phyloP scores from a whole-genome alignment of 2,888 invertebrate species.

The Holacanthella duospinosa region DNA sequence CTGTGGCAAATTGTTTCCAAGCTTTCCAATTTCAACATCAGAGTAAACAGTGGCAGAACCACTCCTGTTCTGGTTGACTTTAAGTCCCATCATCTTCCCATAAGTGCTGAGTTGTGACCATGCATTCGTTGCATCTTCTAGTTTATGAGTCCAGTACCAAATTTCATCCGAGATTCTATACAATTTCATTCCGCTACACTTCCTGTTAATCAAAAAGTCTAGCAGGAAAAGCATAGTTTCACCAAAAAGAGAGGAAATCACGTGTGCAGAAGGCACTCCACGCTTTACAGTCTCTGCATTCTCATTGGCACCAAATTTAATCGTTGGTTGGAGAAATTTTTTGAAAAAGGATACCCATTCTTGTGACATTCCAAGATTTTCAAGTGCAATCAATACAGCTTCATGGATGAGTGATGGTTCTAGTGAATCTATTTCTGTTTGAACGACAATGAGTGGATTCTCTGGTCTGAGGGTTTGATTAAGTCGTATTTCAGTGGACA shows the following conservation, averaged over 20 bases:
- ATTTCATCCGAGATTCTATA: constrained; percentile 26
- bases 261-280: constrained; percentile 22
- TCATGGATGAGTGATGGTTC: constrained; percentile 27
- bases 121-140: constrained; percentile 14
- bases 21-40: background rate
- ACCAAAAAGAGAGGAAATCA: constrained; percentile 20
- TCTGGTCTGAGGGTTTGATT: constrained; percentile 17
- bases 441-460: constrained; percentile 16
- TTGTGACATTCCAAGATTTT: constrained; percentile 17
- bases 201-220: constrained; percentile 18
- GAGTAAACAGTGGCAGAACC: constrained; percentile 16
- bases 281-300: constrained; percentile 11
- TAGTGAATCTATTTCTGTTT: constrained; percentile 28
- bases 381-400: constrained; percentile 12
- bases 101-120: constrained; percentile 20
- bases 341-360: constrained; percentile 22
- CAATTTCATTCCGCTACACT: constrained; percentile 6
- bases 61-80: constrained; percentile 20
- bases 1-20: constrained; percentile 2
- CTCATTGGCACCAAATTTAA: constrained; percentile 7
- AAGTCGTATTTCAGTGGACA: constrained; percentile 23
- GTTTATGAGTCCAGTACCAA: constrained; percentile 24
- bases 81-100: constrained; percentile 17
- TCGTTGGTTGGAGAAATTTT: constrained; percentile 17
- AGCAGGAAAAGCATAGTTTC: constrained; percentile 23